These are phyloP conservation scores for Parauchenoglanis ngamensis DNA, from an alignment of 2,797 vertebrate species.

Conservation along the genomic window DNA sequence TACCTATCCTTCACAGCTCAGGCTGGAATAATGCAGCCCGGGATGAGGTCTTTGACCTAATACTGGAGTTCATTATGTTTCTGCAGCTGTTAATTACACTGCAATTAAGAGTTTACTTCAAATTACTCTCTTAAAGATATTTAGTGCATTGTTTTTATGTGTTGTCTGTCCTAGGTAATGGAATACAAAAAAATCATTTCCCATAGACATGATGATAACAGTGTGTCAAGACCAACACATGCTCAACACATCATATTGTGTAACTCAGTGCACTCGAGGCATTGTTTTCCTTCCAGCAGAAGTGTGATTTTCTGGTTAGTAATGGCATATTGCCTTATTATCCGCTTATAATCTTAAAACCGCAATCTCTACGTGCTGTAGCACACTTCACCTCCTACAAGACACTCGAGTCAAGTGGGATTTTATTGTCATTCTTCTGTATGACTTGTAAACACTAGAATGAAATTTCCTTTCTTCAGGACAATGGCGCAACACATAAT, in stretches of 20 bases:
- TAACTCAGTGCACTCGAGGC: not conserved
- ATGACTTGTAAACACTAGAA: not conserved
- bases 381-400: not conserved
- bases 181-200: not conserved
- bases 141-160: slow-evolving; percentile 6
- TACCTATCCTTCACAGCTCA: slow-evolving; percentile 1
- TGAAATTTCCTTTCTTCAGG: not conserved
- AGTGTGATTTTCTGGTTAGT: not conserved
- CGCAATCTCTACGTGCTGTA: not conserved
- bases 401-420: not conserved
- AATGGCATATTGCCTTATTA: not conserved
- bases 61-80: slow-evolving; percentile 42
- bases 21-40: slow-evolving; percentile 51
- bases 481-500: not conserved
- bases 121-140: slow-evolving; percentile 41
- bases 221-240: not conserved
- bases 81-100: slow-evolving; percentile 48
- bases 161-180: not conserved
- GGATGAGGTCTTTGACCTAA: slow-evolving; percentile 47
- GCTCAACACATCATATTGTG: not conserved
- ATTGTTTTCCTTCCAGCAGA: not conserved
- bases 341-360: not conserved
- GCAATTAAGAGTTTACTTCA: slow-evolving; percentile 31
- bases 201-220: not conserved
- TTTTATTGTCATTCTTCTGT: not conserved